These are phyloP conservation scores for Coluber constrictor DNA, from an alignment of 2,797 vertebrate genomes.

Conservation along the genomic window DNA sequence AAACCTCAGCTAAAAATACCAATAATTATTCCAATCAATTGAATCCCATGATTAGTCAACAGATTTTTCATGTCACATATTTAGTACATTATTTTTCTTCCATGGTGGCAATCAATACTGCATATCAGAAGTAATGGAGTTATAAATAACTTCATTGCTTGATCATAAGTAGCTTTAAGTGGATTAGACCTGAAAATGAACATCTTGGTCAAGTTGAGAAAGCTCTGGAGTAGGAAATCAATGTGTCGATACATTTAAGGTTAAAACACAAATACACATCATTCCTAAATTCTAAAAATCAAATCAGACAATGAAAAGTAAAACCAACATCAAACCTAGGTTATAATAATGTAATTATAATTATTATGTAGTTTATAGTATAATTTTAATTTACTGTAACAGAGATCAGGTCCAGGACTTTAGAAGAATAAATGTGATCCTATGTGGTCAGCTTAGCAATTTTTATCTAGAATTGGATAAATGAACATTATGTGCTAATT, in stretches of 20 bases:
- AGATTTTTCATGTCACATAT: neutral
- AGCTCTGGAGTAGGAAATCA: neutral
- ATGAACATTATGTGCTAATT: neutral
- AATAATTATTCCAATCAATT: neutral
- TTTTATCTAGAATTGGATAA: neutral
- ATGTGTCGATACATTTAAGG: neutral
- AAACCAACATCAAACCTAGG: neutral
- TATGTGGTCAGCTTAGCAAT: neutral
- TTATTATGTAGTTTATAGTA: neutral
- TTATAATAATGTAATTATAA: neutral
- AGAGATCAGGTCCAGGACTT: neutral
- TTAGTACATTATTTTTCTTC: neutral
- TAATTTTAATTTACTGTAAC: neutral
- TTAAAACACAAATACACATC: neutral
- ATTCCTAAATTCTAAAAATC: neutral
- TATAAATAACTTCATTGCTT: neutral
- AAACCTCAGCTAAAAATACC: neutral
- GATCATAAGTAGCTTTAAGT: neutral
- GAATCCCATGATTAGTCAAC: neutral
- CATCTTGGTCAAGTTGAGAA: neutral
- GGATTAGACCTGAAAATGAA: neutral
- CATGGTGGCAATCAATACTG: neutral
- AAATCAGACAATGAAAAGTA: neutral
- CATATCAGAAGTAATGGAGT: neutral
- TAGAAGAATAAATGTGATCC: neutral